Evolutionary conservation across 2,113 vertebrate species (phyloP).

Genomic region (Hydropotes inermis): DNA sequence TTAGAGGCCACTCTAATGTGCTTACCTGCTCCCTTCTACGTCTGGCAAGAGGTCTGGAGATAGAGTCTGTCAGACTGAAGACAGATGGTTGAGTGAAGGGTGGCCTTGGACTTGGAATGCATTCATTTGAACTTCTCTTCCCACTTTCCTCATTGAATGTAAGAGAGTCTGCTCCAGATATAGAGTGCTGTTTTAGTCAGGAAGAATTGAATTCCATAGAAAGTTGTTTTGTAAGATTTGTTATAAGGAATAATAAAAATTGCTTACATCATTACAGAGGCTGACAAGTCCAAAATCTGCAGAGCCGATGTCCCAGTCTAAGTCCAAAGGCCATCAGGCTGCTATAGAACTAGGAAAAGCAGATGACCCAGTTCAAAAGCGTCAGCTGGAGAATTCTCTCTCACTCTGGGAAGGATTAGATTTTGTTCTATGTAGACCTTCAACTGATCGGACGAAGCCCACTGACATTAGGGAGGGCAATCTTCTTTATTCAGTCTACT

Average conservation of each 20-base stretch:
- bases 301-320: neutral
- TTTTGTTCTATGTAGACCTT: neutral
- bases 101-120: neutral
- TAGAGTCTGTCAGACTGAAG: neutral
- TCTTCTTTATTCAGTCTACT: neutral
- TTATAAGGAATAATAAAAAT: neutral
- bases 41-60: neutral
- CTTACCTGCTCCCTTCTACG: neutral
- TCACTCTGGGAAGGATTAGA: neutral
- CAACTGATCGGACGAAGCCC: neutral
- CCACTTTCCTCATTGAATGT: neutral
- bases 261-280: neutral
- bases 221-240: neutral
- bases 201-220: neutral
- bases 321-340: neutral
- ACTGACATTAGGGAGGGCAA: neutral
- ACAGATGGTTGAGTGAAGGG: neutral
- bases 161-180: neutral
- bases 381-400: neutral
- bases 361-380: neutral
- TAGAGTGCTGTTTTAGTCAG: neutral
- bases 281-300: neutral
- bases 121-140: neutral
- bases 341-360: neutral
- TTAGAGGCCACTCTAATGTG: neutral